Evolutionary conservation across 2,113 vertebrate genomes (phyloP), one percentile per base, ranked within the genome.

Genomic region (Cygnus atratus): DNA sequence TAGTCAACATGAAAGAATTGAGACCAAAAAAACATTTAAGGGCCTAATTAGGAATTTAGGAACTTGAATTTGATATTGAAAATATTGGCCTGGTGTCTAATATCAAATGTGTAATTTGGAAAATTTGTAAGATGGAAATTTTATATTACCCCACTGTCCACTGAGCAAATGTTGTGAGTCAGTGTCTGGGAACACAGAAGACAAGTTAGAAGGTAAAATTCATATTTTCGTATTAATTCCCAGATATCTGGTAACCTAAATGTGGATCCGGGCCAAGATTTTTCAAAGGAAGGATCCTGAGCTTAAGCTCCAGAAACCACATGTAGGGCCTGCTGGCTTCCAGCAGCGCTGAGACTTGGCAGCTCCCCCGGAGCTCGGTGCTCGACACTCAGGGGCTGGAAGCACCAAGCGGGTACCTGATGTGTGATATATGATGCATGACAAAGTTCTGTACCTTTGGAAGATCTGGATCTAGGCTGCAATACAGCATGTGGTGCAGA

Each of bases 161-260:
- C 75, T 84, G 35, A 80, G 57, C 2, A 6, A 90, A 81, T 3
- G 37, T 13, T 29, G 90, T 96, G 95, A 95, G 88, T 95, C 97
- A 94, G 84, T 14, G 87, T 95, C 90, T 94, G 84, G 67, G 87
- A 97, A 85, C 88, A 95, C 84, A 84, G 86, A 91, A 71, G 82
- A 58, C 46, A 66, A 88, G 95, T 72, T 13, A 55, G 24, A 87
- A 96, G 82, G 88, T 93, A 93, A 93, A 94, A 93, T 61, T 90
- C 71, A 58, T 88, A 89, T 84, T 93, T 94, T 61, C 87, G 61
- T 68, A 84, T 93, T 92, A 92, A 77, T 58, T 95, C 93, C 62
- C 91, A 94, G 50, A 96, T 90, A 81, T 78, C 78, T 77, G 78
- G 78, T 93, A 93, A 76, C 93, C 55, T 89, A 91, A 65, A 93